A percentile compares a stretch with the other conserved stretches of the same genome.
Evolutionary conservation across 1,140 invertebrate species (phyloP).

Genomic region (Papilio machaon): DNA sequence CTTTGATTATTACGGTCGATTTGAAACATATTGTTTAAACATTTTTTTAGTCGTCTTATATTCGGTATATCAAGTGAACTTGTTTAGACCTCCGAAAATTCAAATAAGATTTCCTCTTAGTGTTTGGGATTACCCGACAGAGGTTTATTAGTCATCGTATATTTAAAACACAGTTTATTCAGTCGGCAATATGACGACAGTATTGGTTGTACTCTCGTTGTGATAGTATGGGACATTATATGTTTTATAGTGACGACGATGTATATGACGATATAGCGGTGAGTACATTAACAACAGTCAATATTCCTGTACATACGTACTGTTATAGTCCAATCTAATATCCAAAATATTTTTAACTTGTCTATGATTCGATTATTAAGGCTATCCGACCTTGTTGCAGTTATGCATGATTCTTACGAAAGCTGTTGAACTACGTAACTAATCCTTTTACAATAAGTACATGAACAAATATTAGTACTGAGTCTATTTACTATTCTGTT

Average conservation of each 20-base stretch:
- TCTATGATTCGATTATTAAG: not conserved
- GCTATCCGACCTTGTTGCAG: not conserved
- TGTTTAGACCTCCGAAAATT: not conserved
- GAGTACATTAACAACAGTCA: constrained; percentile 23
- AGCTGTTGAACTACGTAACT: not conserved
- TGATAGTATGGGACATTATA: constrained; percentile 3
- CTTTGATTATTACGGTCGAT: not conserved
- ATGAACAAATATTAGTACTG: not conserved
- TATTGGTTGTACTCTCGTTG: not conserved
- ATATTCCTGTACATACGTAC: not conserved
- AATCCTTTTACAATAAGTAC: not conserved
- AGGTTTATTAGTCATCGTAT: constrained; percentile 22
- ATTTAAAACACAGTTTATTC: constrained; percentile 14
- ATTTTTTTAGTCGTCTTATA: not conserved
- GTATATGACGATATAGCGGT: constrained; percentile 34
- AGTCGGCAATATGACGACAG: constrained; percentile 12
- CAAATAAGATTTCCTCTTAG: constrained; percentile 2
- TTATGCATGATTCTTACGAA: not conserved
- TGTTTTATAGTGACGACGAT: constrained; percentile 37
- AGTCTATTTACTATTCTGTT: not conserved
- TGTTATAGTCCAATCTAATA: not conserved
- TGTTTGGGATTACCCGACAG: constrained; percentile 24
- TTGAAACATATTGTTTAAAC: not conserved
- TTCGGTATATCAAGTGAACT: not conserved
- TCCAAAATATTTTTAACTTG: not conserved